Percentiles rank a stretch among this genome's conserved stretches.
These are phyloP conservation scores for Martes martes DNA, from an alignment of 2,113 vertebrate genomes.

Conservation along the genomic window DNA sequence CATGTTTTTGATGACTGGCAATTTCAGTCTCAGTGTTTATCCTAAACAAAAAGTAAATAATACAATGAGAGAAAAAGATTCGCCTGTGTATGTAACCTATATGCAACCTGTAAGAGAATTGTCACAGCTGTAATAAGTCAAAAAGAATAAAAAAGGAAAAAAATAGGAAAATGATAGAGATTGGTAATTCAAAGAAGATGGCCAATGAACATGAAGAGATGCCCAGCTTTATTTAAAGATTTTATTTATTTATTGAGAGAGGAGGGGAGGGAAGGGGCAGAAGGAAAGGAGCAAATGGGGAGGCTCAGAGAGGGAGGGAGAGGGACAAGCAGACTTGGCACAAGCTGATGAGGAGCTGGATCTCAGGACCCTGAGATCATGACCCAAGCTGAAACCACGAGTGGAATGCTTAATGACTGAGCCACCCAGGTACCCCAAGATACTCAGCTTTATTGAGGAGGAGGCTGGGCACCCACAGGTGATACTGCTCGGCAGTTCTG, in stretches of 20 bases:
- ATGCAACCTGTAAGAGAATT: not conserved
- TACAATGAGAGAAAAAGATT: not conserved
- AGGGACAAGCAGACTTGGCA: not conserved
- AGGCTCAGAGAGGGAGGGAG: not conserved
- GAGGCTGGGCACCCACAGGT: rapidly evolving
- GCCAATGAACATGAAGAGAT: not conserved
- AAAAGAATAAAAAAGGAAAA: not conserved
- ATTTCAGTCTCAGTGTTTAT: not conserved
- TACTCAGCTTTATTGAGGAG: not conserved
- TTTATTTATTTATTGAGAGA: not conserved
- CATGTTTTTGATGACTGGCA: not conserved
- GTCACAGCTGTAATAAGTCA: not conserved
- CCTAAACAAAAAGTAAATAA: not conserved
- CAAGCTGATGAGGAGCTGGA: not conserved
- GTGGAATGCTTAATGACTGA: not conserved
- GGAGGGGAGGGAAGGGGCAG: not conserved
- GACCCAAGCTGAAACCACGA: not conserved
- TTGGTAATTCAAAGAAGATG: not conserved
- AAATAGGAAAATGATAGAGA: not conserved
- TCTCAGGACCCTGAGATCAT: not conserved
- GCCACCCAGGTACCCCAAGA: not conserved
- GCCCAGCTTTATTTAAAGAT: not conserved
- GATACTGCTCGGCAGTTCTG: not conserved
- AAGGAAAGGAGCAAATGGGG: too few species aligned
- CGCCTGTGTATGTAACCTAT: too few species aligned